Evolutionary conservation across 2,113 vertebrate genomes (phyloP).

Genomic region (Calidris pygmaea): DNA sequence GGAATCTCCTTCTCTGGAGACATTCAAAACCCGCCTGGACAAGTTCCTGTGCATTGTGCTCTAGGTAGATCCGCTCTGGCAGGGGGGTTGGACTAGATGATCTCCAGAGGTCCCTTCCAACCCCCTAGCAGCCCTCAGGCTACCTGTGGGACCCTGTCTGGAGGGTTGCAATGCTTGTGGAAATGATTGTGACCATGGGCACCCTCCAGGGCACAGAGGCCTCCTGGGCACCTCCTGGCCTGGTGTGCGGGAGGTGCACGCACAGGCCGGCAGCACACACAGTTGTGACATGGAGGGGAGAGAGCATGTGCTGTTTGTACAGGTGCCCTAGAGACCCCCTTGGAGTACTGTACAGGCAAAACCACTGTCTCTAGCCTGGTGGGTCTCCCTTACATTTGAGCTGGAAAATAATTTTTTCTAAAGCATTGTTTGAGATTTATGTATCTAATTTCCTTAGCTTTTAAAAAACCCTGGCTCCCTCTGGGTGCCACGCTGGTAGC

Average conservation of each 20-base stretch:
- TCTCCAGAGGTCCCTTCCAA: too few relatives aligned
- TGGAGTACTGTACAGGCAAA: background rate
- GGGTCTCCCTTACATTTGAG: background rate
- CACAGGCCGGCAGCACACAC: background rate
- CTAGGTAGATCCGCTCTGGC: too few relatives aligned
- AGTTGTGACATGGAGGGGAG: fast-evolving
- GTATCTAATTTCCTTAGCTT: background rate
- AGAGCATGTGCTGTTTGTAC: fast-evolving
- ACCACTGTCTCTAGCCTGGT: background rate
- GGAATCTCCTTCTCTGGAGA: too few relatives aligned
- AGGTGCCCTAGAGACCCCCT: background rate
- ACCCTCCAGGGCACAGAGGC: too few relatives aligned
- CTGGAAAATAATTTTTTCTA: background rate
- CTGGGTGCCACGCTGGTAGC: too few relatives aligned
- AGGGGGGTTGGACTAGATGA: too few relatives aligned
- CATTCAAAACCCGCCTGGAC: too few relatives aligned
- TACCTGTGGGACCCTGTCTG: fast-evolving
- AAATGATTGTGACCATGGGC: background rate
- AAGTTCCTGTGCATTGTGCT: too few relatives aligned
- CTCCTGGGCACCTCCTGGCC: background rate
- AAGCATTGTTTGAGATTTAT: background rate
- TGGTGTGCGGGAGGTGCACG: background rate
- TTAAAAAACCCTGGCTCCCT: background rate
- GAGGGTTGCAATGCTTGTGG: background rate
- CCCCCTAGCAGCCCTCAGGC: background rate